A percentile compares a stretch with the other conserved stretches of the same genome.
Evolutionary conservation across 2,113 vertebrate genomes (phyloP).

Genomic region (Deroptyus accipitrinus): DNA sequence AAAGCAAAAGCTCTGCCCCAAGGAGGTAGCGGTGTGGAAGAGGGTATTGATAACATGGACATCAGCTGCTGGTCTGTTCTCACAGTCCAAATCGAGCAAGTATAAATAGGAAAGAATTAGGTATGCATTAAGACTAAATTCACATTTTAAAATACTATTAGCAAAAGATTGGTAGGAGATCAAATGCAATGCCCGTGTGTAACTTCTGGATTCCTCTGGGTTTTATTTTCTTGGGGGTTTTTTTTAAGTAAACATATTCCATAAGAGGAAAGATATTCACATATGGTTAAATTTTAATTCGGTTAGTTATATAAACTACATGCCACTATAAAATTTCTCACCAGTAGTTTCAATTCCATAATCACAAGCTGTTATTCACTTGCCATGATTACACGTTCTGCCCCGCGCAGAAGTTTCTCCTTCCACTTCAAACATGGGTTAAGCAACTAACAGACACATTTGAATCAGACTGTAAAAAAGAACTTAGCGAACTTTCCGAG

Average conservation of each 20-base stretch:
- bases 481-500: constrained; percentile 2
- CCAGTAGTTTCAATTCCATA: constrained; percentile 46
- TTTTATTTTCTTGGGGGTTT: not conserved
- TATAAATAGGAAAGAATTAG: constrained; percentile 1
- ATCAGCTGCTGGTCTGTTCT: not conserved
- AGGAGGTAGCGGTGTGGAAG: not conserved
- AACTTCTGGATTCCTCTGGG: constrained; percentile 6
- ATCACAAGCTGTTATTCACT: constrained; percentile 55
- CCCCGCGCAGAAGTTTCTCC: not conserved
- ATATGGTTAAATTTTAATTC: constrained; percentile 55
- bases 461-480: constrained; percentile 24
- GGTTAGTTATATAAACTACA: constrained; percentile 53
- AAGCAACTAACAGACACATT: constrained; percentile 21
- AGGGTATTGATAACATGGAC: not conserved
- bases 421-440: constrained; percentile 37
- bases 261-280: not conserved
- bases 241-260: not conserved
- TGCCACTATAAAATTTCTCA: constrained; percentile 56
- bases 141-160: not conserved
- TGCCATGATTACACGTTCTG: not conserved
- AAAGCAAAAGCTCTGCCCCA: not conserved
- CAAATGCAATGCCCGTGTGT: not conserved
- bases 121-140: constrained; percentile 7
- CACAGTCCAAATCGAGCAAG: not conserved
- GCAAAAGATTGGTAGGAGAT: not conserved